A percentile compares a stretch with the other conserved stretches of the same genome.
Evolutionary conservation across 2,113 vertebrate genomes (phyloP).

Genomic region (Podiceps cristatus): DNA sequence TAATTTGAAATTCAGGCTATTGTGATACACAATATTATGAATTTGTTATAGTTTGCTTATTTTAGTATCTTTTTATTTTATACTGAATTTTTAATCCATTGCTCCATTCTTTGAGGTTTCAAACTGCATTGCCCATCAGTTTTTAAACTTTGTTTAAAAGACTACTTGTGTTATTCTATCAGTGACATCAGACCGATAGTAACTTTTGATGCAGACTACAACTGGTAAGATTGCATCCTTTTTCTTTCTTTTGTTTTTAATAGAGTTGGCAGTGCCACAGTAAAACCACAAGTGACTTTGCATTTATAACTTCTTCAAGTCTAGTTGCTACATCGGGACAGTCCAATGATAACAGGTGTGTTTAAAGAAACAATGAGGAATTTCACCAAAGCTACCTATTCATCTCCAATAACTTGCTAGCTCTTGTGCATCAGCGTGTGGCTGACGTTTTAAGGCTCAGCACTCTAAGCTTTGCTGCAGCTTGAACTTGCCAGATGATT

Average conservation of each 20-base stretch:
- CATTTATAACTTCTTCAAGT: conserved; percentile 97
- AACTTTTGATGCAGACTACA: background rate
- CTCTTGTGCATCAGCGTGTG: background rate
- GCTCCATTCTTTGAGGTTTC: background rate
- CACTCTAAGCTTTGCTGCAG: background rate
- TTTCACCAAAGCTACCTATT: background rate
- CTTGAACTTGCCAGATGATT: background rate
- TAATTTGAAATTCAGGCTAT: background rate
- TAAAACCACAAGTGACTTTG: conserved; percentile 94
- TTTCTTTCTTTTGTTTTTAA: conserved; percentile 10
- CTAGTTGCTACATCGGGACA: conserved; percentile 96
- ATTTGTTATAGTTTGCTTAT: background rate
- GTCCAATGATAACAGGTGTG: conserved; percentile 93
- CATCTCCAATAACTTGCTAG: background rate
- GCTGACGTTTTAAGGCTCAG: background rate
- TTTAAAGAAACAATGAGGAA: background rate
- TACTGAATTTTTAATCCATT: background rate
- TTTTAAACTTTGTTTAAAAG: background rate
- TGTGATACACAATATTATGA: background rate
- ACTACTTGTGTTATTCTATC: background rate
- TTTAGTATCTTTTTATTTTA: background rate
- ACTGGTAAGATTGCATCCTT: conserved; percentile 2
- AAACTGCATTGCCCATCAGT: background rate
- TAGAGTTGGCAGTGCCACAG: conserved; percentile 98
- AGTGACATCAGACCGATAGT: background rate